Evolutionary conservation across 2,113 vertebrate species (phyloP).

Genomic region (Myotis yumanensis): DNA sequence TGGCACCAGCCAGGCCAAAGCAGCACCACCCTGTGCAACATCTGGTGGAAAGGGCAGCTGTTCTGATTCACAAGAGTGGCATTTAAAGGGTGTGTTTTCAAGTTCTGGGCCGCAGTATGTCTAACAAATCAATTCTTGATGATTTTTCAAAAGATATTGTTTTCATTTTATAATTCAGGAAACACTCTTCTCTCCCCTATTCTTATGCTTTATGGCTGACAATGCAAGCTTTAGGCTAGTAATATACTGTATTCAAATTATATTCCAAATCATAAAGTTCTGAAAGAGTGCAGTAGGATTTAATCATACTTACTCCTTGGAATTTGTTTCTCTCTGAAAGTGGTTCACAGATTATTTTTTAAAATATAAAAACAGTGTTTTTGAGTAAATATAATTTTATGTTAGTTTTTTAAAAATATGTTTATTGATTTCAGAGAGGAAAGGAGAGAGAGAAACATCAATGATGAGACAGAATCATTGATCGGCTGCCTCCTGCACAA

Average conservation of each 20-base stretch:
- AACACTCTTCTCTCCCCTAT: not conserved
- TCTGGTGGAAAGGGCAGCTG: not conserved
- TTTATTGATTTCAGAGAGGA: no score
- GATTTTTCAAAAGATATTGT: not conserved
- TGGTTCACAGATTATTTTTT: slow-evolving; percentile 10
- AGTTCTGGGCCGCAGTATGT: not conserved
- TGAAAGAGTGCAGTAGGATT: not conserved
- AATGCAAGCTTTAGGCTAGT: not conserved
- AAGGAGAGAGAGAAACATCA: no score
- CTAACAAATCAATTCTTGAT: not conserved
- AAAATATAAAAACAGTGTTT: not conserved
- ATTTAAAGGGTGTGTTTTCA: not conserved
- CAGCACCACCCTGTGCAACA: not conserved
- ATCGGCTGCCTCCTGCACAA: no score
- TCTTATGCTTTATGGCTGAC: not conserved
- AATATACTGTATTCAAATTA: slow-evolving; percentile 18
- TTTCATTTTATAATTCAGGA: not conserved
- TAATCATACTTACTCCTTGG: slow-evolving; percentile 32
- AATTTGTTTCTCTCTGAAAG: not conserved
- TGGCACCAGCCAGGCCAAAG: not conserved
- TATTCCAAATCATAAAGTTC: not conserved
- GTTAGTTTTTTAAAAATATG: not conserved
- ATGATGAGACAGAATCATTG: no score
- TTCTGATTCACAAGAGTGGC: not conserved
- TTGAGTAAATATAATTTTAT: not conserved